Evolutionary conservation across 53 echinoderm and acorn worm species (phyloP).

Genomic region (Holothuria scabra): DNA sequence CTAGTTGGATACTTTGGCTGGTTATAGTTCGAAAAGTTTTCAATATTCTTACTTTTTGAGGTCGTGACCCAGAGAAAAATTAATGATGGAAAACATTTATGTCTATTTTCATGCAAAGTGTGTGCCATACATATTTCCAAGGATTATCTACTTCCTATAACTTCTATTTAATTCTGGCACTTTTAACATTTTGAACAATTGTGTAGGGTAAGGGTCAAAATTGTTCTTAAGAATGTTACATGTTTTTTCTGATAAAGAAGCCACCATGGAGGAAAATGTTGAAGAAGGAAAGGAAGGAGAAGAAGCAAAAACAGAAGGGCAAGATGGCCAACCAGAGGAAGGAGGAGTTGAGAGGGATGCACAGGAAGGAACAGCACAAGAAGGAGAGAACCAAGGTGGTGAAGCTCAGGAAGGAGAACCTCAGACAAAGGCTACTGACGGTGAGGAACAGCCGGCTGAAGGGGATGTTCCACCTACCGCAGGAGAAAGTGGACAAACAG

Average conservation of each 20-base stretch:
- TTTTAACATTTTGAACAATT: neutral
- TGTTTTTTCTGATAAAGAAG: neutral
- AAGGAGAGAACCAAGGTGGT: neutral
- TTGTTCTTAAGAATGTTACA: neutral
- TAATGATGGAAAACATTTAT: too few species aligned
- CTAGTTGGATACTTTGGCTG: too few species aligned
- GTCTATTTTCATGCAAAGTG: too few species aligned
- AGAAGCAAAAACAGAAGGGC: slow-evolving; percentile 24
- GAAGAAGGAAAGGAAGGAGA: slow-evolving; percentile 41
- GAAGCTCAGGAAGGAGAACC: slow-evolving; percentile 3
- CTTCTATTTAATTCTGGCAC: too few species aligned
- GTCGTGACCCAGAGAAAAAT: too few species aligned
- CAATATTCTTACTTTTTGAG: too few species aligned
- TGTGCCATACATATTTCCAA: too few species aligned
- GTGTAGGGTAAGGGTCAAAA: slow-evolving; percentile 25
- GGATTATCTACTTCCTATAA: too few species aligned
- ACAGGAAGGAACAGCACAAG: slow-evolving; percentile 49
- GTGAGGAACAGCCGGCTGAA: slow-evolving; percentile 5
- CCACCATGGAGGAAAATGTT: slow-evolving; percentile 1
- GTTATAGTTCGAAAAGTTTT: too few species aligned
- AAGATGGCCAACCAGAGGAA: slow-evolving; percentile 35
- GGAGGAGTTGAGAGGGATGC: slow-evolving; percentile 28
- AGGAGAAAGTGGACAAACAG: neutral
- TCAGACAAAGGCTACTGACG: slow-evolving; percentile 33
- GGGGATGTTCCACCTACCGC: neutral